phyloP scores from a whole-genome alignment of 35 echinoderm and acorn worm genomes.

The Lytechinus variegatus region DNA sequence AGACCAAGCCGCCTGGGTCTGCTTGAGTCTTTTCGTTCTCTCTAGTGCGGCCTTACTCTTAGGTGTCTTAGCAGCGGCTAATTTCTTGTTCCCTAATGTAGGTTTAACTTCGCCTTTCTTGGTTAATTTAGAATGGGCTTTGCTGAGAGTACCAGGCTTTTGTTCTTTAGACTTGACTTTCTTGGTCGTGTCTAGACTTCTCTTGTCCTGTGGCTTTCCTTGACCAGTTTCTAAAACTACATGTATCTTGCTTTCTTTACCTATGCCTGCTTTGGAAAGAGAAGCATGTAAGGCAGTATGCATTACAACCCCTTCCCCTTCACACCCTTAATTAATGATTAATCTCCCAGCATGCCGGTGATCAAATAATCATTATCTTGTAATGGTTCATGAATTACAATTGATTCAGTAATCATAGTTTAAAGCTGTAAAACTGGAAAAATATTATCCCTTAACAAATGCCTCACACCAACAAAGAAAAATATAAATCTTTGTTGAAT shows the following conservation, averaged over 20 bases:
- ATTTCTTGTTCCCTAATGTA: neutral
- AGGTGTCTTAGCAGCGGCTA: neutral
- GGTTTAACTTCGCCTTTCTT: neutral
- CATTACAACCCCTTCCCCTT: neutral
- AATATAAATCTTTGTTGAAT: too few species aligned
- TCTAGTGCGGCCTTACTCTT: neutral
- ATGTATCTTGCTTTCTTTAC: neutral
- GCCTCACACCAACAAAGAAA: too few species aligned
- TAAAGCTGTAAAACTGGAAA: too few species aligned
- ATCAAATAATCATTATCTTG: neutral
- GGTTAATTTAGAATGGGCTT: neutral
- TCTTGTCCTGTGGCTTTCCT: neutral
- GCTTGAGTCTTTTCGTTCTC: neutral
- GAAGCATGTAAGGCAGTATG: neutral
- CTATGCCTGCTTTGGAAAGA: neutral
- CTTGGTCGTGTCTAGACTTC: neutral
- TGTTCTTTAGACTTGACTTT: neutral
- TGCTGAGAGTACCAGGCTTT: neutral
- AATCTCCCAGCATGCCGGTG: neutral
- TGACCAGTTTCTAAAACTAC: conserved; percentile 12
- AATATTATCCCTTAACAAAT: too few species aligned
- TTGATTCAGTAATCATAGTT: too few species aligned
- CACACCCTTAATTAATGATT: neutral
- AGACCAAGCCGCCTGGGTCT: conserved; percentile 25
- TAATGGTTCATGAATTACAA: too few species aligned